These are phyloP conservation scores for Agapostemon virescens DNA, from an alignment of 2,888 invertebrate species.

Conservation along the genomic window DNA sequence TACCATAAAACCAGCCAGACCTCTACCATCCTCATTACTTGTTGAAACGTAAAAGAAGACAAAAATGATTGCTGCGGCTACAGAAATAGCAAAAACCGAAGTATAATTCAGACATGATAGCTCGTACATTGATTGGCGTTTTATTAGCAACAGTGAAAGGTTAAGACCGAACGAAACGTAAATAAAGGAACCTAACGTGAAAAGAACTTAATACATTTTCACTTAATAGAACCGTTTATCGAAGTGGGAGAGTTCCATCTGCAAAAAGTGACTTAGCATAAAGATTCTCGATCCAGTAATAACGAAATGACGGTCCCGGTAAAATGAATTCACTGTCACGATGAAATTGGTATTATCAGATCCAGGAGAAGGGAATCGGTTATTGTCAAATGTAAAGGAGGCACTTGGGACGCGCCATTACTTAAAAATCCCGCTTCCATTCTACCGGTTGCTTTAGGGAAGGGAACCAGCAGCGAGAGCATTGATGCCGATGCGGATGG, in stretches of 20 bases:
- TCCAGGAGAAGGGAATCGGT: slow-evolving; percentile 25
- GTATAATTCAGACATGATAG: too few species aligned
- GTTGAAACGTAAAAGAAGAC: too few species aligned
- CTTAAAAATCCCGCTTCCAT: slow-evolving; percentile 61
- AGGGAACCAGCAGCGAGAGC: slow-evolving; percentile 37
- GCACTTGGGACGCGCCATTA: slow-evolving; percentile 61
- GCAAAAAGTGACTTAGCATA: slow-evolving; percentile 1
- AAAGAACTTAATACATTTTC: not conserved
- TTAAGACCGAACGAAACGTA: not conserved
- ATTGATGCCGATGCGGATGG: slow-evolving; percentile 57
- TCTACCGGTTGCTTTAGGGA: slow-evolving; percentile 11
- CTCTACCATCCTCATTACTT: too few species aligned
- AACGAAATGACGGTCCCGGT: not conserved
- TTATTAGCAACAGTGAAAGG: not conserved
- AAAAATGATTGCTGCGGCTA: too few species aligned
- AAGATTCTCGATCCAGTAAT: not conserved
- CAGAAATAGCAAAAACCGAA: too few species aligned
- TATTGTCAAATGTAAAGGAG: slow-evolving; percentile 43
- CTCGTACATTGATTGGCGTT: too few species aligned
- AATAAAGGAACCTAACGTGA: not conserved
- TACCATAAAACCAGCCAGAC: too few species aligned
- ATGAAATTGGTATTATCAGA: not conserved
- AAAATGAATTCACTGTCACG: not conserved
- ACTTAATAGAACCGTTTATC: not conserved
- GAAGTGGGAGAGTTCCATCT: not conserved